Conservation (phyloP, 2,797 vertebrate species). For the Sebastes melanostomus region DNA sequence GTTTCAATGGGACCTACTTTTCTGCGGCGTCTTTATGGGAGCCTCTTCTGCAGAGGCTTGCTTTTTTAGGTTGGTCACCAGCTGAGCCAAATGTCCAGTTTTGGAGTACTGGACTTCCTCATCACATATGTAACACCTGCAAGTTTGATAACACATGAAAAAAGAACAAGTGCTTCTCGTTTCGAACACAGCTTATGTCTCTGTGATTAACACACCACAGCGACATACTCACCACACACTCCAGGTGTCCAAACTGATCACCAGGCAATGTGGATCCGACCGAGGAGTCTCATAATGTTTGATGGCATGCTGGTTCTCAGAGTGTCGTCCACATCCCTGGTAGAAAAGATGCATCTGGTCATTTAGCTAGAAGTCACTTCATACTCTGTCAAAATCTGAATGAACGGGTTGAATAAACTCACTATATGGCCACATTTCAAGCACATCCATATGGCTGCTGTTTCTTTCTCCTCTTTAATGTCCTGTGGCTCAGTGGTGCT, state of each 20-base stretch:
- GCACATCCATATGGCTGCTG: slow-evolving; percentile 89
- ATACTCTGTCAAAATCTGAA: neutral
- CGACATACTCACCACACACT: slow-evolving; percentile 87
- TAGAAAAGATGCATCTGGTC: neutral
- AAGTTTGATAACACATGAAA: neutral
- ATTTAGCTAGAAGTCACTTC: neutral
- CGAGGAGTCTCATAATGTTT: slow-evolving; percentile 89
- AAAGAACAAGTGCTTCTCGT: neutral
- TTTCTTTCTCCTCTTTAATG: slow-evolving; percentile 61
- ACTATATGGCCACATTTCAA: slow-evolving; percentile 96
- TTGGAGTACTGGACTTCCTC: slow-evolving; percentile 87
- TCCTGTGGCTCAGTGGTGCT: slow-evolving; percentile 51
- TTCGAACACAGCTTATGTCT: neutral
- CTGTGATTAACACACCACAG: neutral
- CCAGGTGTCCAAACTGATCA: slow-evolving; percentile 91
- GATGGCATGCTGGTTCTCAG: slow-evolving; percentile 87
- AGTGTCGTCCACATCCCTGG: slow-evolving; percentile 90
- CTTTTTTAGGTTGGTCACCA: slow-evolving; percentile 88
- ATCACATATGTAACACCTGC: slow-evolving; percentile 93
- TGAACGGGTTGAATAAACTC: slow-evolving; percentile 38
- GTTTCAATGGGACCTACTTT: slow-evolving; percentile 78
- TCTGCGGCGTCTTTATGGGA: slow-evolving; percentile 49
- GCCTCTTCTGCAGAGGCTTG: slow-evolving; percentile 65
- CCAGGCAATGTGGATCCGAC: slow-evolving; percentile 91
- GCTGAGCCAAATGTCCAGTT: slow-evolving; percentile 87